phyloP scores from a whole-genome alignment of 2,888 invertebrate species.

The Muschampia plurimacula region DNA sequence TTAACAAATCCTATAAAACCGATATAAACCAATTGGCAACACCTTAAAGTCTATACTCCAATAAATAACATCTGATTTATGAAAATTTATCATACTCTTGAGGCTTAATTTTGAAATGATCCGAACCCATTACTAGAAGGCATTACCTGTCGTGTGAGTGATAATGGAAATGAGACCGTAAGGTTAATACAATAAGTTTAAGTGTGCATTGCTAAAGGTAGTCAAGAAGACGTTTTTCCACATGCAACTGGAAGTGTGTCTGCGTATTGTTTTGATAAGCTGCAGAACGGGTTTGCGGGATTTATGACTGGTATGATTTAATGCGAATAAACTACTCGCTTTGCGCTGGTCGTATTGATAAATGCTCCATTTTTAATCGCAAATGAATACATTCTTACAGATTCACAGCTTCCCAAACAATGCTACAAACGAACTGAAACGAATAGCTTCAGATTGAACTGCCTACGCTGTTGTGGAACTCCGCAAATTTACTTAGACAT shows the following conservation, averaged over 20 bases:
- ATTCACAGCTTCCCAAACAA: neutral
- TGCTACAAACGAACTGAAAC: neutral
- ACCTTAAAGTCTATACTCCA: slow-evolving; percentile 83
- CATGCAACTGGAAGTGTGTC: slow-evolving; percentile 77
- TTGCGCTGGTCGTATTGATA: slow-evolving; percentile 78
- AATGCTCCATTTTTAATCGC: slow-evolving; percentile 74
- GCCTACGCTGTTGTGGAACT: neutral
- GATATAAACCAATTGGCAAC: slow-evolving; percentile 79
- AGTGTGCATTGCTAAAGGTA: slow-evolving; percentile 53
- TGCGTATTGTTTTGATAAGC: slow-evolving; percentile 86
- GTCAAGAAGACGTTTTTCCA: slow-evolving; percentile 69
- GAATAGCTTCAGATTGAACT: neutral
- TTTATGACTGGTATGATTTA: slow-evolving; percentile 85
- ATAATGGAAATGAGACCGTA: slow-evolving; percentile 68
- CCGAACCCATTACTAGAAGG: slow-evolving; percentile 47
- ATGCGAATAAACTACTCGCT: slow-evolving; percentile 84
- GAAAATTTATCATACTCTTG: slow-evolving; percentile 84
- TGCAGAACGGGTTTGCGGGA: slow-evolving; percentile 83
- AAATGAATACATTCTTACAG: slow-evolving; percentile 50
- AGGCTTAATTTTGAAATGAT: slow-evolving; percentile 85
- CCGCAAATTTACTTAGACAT: neutral
- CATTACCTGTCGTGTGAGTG: slow-evolving; percentile 47
- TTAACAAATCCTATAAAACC: slow-evolving; percentile 64
- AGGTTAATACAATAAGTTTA: slow-evolving; percentile 57
- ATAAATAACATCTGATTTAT: slow-evolving; percentile 84